Base-by-base conservation (phyloP, 2,113 vertebrate species). In the Dolichallabes microphthalmus region DNA sequence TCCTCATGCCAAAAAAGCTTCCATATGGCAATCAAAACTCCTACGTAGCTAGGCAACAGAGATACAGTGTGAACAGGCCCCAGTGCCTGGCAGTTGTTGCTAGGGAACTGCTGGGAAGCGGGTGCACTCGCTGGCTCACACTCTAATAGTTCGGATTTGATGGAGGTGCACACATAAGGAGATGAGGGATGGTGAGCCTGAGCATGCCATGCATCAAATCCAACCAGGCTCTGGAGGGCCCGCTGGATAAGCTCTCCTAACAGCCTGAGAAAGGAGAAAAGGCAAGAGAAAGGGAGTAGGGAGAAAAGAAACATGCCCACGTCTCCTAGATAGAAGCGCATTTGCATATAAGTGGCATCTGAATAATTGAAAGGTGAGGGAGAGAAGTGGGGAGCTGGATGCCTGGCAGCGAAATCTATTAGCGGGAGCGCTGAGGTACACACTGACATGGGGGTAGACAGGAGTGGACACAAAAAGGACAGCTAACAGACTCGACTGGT, bases 321-420 rank as follows among this genome's bases (percentile, higher is more conserved):
- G 73, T 75, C 86, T 86, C 86, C 85, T 85, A 87, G 93, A 93
- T 93, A 90, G 90, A 83, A 92, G 90, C 90, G 86, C 91, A 94
- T 95, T 94, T 94, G 94, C 94, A 95, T 95, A 94, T 90, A 93
- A 92, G 93, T 91, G 89, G 92, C 88, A 90, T 88, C 90, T 94
- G 92, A 94, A 94, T 95, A 94, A 95, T 94, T 93, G 92, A 94
- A 92, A 94, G 93, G 94, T 95, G 93, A 93, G 90, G 88, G 85
- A 91, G 89, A 93, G 91, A 84, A 89, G 90, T 90, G 90, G 92
- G 92, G 91, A 93, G 92, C 92, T 91, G 89, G 93, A 93, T 95
- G 94, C 94, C 94, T 94, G 92, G 93, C 92, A 95, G 94, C 95
- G 90, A 95, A 94, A 94, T 94, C 94, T 94, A 94, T 95, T 95